Evolutionary conservation across 1,140 invertebrate species (phyloP).

Genomic region (Cydia amplana): DNA sequence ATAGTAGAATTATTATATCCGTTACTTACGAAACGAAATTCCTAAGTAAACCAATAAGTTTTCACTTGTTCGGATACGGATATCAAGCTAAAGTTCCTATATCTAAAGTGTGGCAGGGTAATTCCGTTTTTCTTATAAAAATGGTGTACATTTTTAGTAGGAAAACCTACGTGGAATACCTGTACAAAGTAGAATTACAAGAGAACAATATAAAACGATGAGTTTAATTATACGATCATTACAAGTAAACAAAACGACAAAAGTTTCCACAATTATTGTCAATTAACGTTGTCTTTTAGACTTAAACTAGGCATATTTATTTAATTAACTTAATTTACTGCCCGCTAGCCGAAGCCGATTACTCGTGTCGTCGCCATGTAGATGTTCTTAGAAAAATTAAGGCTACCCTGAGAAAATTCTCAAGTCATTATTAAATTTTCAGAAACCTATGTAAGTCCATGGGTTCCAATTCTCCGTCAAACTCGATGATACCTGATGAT

Average conservation of each 20-base stretch:
- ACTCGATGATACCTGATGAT: neutral
- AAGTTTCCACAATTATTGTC: conserved; percentile 14
- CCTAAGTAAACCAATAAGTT: neutral
- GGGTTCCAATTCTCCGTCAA: neutral
- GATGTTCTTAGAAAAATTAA: conserved; percentile 5
- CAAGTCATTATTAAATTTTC: neutral
- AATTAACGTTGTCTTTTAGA: conserved; percentile 17
- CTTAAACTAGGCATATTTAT: conserved; percentile 16
- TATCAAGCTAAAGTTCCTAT: neutral
- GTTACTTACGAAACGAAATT: too few relatives aligned
- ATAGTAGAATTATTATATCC: too few relatives aligned
- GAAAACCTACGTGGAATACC: neutral
- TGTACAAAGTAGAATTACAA: neutral
- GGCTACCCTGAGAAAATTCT: neutral
- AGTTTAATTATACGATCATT: conserved; percentile 11
- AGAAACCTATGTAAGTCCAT: neutral
- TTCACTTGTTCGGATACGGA: neutral
- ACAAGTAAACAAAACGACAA: neutral
- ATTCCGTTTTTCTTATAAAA: too few relatives aligned
- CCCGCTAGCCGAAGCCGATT: neutral
- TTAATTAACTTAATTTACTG: conserved; percentile 9
- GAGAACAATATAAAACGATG: neutral
- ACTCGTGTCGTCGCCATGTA: neutral
- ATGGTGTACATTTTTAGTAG: too few relatives aligned
- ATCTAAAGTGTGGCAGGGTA: too few relatives aligned